Evolutionary conservation across 2,888 invertebrate species (phyloP).

Genomic region (Ochlodes sylvanus): DNA sequence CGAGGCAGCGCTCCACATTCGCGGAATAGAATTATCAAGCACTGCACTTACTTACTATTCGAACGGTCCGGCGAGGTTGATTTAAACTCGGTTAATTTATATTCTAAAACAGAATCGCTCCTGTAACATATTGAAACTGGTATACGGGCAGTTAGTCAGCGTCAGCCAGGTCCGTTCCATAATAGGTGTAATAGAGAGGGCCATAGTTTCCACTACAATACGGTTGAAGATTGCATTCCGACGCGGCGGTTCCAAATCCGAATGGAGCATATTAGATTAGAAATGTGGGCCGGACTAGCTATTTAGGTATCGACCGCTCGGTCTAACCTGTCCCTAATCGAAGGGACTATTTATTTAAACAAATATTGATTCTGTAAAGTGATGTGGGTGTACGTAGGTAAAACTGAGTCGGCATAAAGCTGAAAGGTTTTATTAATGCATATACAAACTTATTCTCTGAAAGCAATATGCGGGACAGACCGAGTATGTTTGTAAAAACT

Average conservation of each 20-base stretch:
- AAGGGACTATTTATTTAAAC: slow-evolving; percentile 39
- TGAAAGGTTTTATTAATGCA: slow-evolving; percentile 29
- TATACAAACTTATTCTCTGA: slow-evolving; percentile 34
- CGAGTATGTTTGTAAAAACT: slow-evolving; percentile 23
- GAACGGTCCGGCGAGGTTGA: slow-evolving; percentile 41
- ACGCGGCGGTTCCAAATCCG: slow-evolving; percentile 47
- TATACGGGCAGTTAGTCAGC: slow-evolving; percentile 50
- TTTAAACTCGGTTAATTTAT: slow-evolving; percentile 53
- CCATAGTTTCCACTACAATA: slow-evolving; percentile 22
- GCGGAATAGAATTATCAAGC: slow-evolving; percentile 49
- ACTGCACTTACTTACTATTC: slow-evolving; percentile 43
- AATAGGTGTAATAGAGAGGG: slow-evolving; percentile 50
- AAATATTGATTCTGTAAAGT: slow-evolving; percentile 32
- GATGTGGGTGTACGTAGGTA: slow-evolving; percentile 16
- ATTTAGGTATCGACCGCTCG: slow-evolving; percentile 60
- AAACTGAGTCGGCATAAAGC: slow-evolving; percentile 23
- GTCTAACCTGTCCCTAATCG: slow-evolving; percentile 52
- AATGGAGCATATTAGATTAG: slow-evolving; percentile 74
- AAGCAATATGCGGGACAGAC: slow-evolving; percentile 22
- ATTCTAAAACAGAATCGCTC: slow-evolving; percentile 54
- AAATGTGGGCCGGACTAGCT: slow-evolving; percentile 66
- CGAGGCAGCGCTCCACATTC: slow-evolving; percentile 43
- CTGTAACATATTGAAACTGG: slow-evolving; percentile 54
- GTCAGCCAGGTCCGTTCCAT: slow-evolving; percentile 58
- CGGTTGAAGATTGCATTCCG: slow-evolving; percentile 63